Base-by-base conservation (phyloP, 1,140 invertebrate species). In the Bombus pyrosoma region DNA sequence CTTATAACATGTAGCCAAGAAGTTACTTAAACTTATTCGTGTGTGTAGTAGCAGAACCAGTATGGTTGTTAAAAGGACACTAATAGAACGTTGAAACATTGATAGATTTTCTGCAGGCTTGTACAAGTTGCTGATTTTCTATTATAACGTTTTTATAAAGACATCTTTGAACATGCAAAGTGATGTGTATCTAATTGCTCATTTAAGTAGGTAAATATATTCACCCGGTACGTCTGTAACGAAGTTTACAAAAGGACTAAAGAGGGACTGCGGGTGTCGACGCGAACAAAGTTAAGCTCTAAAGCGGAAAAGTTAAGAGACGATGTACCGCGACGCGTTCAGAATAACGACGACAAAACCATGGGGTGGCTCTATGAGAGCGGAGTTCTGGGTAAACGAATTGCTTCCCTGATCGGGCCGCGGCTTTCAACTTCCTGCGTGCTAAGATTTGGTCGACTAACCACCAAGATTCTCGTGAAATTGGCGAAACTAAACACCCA, bases 281-380 rank as follows among this genome's bases (percentile, higher is more conserved):
- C 69, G 80, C 73, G 84, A 86, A 87, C 77, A 77, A 90, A 89
- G 89, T 89, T 90, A 82, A 71, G 81, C 81, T 69, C 76, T 34
- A 90, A 89, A 89, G 81, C 79, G 82, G 88, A 82, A 89, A 90
- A 90, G 88, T 90, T 90, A 86, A 89, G 81, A 59, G 62, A 73
- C 76, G 88, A 87, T 84, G 39, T 74, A 87, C 80, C 81, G 43
- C 32, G 39, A 13, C 80, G 71, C 37, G n/a, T 72, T 87, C 28
- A 47, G 83, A 85, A 85, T 86, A 86, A 80, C 62, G 74, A 69
- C 59, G 71, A 41, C 71, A 62, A 53, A 47, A 39, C 34, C 47
- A 32, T 43, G 32, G 22, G 75, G 32, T 77, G 68, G 73, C 47
- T 37, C 28, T 28, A 15, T 18, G 32, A 41, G 28, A 41, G 37